Evolutionary conservation across 2,888 invertebrate genomes (phyloP), one percentile per base, ranked within the genome.

Genomic region (Timema cristinae): DNA sequence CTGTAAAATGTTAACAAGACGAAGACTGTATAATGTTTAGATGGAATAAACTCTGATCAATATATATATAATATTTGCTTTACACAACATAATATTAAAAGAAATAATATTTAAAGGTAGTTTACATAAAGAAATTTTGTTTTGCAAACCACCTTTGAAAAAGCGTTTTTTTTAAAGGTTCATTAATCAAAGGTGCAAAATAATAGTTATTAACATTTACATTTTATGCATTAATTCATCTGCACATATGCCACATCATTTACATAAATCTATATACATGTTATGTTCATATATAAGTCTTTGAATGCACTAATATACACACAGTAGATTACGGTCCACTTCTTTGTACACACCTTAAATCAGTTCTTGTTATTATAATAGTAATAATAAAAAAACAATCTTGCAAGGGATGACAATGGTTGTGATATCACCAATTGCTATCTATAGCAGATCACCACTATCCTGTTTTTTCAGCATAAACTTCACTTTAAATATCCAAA

Each of bases 1-100:
- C 71, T 73, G 73, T 73, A 73, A 73, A 73, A 73, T 71, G 71
- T 73, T 32, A 73, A 73, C 73, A 73, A 73, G 73, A 72, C 72
- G 70, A 56, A 72, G 72, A 69, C 73, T 71, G 69, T 69, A 67
- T 73, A 71, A 71, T 69, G 69, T 70, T 70, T 69, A 70, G 52
- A 68, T 68, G 71, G 69, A 50, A 73, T 73, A 73, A 73, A 73
- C 73, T 73, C 73, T 73, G 73, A 32, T 32, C 32, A 68, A 68
- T 73, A 71, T 71, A 71, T 73, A 72, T 67, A 68, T 69, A 72
- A 72, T 72, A 56, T 71, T 54, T 71, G 68, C 71, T 73, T 73
- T 71, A 71, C 71, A 71, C 71, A 71, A 71, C 67, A 71, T 67
- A 71, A 71, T 67, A 52, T 54, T 63, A 59, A 50, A 70, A 70